Evolutionary conservation across 2,888 invertebrate species (phyloP), one percentile per base, ranked within the genome.

Genomic region (Apotomis capreana): DNA sequence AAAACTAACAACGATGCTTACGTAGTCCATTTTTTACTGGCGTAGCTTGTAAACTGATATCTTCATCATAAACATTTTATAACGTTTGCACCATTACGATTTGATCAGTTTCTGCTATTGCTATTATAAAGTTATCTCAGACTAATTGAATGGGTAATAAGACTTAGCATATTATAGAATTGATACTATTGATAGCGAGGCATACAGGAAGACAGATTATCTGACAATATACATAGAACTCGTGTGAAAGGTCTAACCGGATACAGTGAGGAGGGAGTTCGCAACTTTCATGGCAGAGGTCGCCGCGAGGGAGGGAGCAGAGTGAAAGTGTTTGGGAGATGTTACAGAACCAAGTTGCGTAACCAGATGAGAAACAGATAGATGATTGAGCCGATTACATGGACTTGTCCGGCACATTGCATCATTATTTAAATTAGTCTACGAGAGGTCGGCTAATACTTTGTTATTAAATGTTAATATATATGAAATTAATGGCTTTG

Each of bases 241-340:
- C 44, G 63, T 70, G 70, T 68, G 74, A 73, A 73, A 74, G 70
- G 73, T 65, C 57, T 59, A 60, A 59, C 70, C 74, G 74, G 65
- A 71, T 71, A 61, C 46, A 10, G 65, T 59, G 49, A 36, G 15
- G 49, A 37, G 68, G 52, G 68, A 76, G 80, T 78, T 78, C 75
- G 68, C 71, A 74, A 78, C 75, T 77, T 77, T 70, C 75, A 74
- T 77, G 76, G 70, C 76, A 79, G 76, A 80, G 83, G 81, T 82
- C 80, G 76, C 69, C 59, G 59, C 74, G 69, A 75, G 76, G 49
- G 6, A 49, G 49, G 49, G 49, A 49, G 68, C 69, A 55, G 44
- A 76, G 78, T 76, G 81, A 78, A 79, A 79, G 79, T 74, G 68
- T 64, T 63, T 65, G 65, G 68, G 65, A 60, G 70, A 75, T 70